Evolutionary conservation across 2,888 invertebrate genomes (phyloP).

Genomic region (Tipula confusa): DNA sequence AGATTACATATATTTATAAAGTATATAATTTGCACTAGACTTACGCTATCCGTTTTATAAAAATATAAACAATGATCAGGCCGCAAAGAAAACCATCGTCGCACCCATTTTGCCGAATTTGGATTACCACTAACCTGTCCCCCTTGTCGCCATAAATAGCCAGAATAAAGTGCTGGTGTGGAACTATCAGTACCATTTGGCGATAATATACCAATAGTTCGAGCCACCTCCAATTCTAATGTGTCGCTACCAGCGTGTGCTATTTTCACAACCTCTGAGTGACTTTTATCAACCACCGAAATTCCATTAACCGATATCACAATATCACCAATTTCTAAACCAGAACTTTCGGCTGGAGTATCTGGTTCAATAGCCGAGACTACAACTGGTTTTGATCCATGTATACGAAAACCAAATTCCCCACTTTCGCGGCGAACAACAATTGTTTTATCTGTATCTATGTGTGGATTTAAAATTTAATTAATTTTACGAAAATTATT

Average conservation of each 20-base stretch:
- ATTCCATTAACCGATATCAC: slow-evolving; percentile 87
- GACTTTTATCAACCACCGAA: slow-evolving; percentile 86
- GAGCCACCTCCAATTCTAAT: slow-evolving; percentile 76
- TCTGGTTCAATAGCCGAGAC: slow-evolving; percentile 92
- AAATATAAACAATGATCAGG: slow-evolving; percentile 91
- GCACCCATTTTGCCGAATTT: slow-evolving; percentile 68
- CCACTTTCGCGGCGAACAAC: slow-evolving; percentile 76
- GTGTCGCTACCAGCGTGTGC: slow-evolving; percentile 85
- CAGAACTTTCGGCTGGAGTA: slow-evolving; percentile 88
- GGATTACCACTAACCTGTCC: slow-evolving; percentile 55
- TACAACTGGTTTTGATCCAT: slow-evolving; percentile 93
- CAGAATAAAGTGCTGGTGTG: slow-evolving; percentile 62
- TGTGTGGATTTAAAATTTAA: too few species aligned
- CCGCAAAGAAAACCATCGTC: slow-evolving; percentile 86
- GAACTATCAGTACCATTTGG: slow-evolving; percentile 59
- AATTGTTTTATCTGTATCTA: slow-evolving; percentile 87
- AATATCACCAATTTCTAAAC: slow-evolving; percentile 90
- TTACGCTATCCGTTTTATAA: slow-evolving; percentile 86
- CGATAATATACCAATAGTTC: slow-evolving; percentile 77
- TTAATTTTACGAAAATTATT: too few species aligned
- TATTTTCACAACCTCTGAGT: slow-evolving; percentile 88
- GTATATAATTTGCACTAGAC: slow-evolving; percentile 42
- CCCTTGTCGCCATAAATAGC: slow-evolving; percentile 72
- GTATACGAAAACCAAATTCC: slow-evolving; percentile 92
- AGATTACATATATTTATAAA: slow-evolving; percentile 25